Evolutionary conservation across 2,888 invertebrate genomes (phyloP), one percentile per base, ranked within the genome.

Genomic region (Drosophila hamatofila): DNA sequence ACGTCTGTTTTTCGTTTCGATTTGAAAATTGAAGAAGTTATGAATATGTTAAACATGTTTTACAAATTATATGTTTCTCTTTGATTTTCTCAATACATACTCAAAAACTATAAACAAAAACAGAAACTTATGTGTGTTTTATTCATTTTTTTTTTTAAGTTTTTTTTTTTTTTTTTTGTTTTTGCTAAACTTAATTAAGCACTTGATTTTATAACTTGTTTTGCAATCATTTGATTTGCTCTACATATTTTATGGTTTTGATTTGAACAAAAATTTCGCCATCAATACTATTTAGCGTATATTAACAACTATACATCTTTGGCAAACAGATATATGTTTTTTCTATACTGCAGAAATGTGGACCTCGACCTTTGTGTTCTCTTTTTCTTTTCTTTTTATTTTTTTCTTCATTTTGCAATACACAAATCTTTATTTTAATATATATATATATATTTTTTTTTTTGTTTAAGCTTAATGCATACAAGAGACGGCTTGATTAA

Each of bases 1-100:
- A 99, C 98, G 95, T 99, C 99, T 99, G 83, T 81, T 77, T 72
- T 8, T 69, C 48, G 41, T 52, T 48, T 54, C 59, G 54, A 72
- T 88, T 85, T 88, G 88, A 80, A 89, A 88, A 89, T 85, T 89
- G 88, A 80, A 86, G 81, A 89, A 80, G 68, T 80, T 57, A 70
- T 62, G 64, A 73, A 84, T 63, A 88, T 73, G 74, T 88, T 90
- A 88, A 76, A 73, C 54, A 66, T 21, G 52, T 62, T 59, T 42
- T 52, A 30, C 30, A 59, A 75, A 62, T 63, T 49, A 68, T 46
- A 56, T 41, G 57, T 11, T n/a, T 33, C 30, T 41, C 44, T 35
- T 21, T 42, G 14, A 6, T 27, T 51, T 66, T 59, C 65, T 68
- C 66, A 64, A 62, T 74, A 79, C 71, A 80, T 70, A 75, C 59